Evolutionary conservation across 2,888 invertebrate species (phyloP), one percentile per base, ranked within the genome.

Genomic region (Oxyteleia sp.): DNA sequence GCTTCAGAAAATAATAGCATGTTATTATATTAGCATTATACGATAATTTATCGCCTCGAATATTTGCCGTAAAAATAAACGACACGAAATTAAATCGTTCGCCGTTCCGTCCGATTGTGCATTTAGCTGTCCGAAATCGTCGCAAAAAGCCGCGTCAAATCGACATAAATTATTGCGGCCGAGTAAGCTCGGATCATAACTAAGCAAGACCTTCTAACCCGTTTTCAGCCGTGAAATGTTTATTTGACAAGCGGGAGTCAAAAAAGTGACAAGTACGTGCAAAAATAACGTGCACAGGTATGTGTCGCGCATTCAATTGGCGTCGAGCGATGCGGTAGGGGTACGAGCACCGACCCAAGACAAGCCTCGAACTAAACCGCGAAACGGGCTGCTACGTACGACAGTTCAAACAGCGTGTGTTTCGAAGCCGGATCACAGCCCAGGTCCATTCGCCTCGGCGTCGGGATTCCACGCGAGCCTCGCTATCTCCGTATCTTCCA

Each of bases 391-490:
- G 88, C 90, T 90, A 84, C 84, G 88, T 87, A 89, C 90, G 91
- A 91, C 91, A 91, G 91, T 91, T 89, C 88, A 87, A 89, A 89
- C 86, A 88, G 88, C 88, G 90, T 88, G 89, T 88, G 89, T 91
- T 90, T 87, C 89, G 89, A 88, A 89, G 87, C 86, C 87, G 89
- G 89, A 90, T 88, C 89, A 86, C 88, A 47, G 72, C 49, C 38
- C 63, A 32, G 72, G 63, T 66, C 63, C 84, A 53, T 64, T 61
- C 82, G 47, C 45, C 26, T 32, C 20, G 47, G 32, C 29, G 29
- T 11, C 64, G 53, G 47, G 57, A 63, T 61, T 59, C 78, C 49
- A 35, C 45, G 41, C 38, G 35, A 55, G 38, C 43, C 51, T 41
- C 26, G n/a, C 32, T 71, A 41, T 66, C 69, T 45, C 23, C 23